phyloP scores from a whole-genome alignment of 2,113 vertebrate species.

The Macrotus californicus region DNA sequence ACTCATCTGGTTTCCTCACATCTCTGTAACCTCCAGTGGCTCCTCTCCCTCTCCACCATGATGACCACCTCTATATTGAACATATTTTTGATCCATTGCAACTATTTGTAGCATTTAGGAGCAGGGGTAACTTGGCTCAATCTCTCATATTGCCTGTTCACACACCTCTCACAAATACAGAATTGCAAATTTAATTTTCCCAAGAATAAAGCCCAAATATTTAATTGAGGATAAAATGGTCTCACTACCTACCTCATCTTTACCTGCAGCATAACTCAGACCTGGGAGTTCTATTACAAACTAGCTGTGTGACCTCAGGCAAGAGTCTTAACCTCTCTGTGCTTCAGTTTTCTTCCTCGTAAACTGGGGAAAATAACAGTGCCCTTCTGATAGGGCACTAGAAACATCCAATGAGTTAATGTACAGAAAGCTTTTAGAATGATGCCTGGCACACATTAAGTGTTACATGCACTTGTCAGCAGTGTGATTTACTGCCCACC shows the following conservation, averaged over 20 bases:
- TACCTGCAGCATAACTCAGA: background rate
- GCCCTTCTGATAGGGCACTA: background rate
- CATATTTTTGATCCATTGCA: background rate
- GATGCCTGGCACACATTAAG: no score
- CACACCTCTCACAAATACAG: background rate
- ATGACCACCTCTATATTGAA: no score
- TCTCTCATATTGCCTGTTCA: background rate
- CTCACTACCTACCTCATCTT: background rate
- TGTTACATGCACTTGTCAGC: background rate
- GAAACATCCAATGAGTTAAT: background rate
- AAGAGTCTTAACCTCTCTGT: background rate
- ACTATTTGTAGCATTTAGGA: background rate
- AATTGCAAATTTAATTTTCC: background rate
- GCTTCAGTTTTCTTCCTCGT: background rate
- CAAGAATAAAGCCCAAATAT: background rate
- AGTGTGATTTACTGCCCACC: no score
- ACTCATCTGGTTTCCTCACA: background rate
- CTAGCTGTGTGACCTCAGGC: background rate
- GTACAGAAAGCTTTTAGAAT: background rate
- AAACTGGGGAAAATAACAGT: background rate
- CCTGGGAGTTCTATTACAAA: background rate
- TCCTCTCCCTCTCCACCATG: fast-evolving
- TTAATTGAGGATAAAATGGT: background rate
- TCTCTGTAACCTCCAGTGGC: background rate
- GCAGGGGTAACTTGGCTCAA: no score